A percentile compares a stretch with the other conserved stretches of the same genome.
These are phyloP conservation scores for Flexamia atlantica DNA, from an alignment of 2,888 invertebrate genomes.

Conservation along the genomic window DNA sequence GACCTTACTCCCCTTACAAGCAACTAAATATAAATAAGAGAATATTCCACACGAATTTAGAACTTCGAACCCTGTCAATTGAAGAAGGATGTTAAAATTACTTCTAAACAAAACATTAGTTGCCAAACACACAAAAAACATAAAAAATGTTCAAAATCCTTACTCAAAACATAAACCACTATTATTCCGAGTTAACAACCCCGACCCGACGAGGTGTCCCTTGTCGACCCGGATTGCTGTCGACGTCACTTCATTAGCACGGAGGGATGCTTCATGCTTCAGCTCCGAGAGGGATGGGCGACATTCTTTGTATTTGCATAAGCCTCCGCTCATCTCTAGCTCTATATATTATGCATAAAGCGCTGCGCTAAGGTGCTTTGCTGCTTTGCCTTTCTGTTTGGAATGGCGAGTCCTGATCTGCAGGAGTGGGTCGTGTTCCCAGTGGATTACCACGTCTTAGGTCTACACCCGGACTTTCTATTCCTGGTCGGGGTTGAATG, in stretches of 20 bases:
- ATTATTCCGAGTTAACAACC: neutral
- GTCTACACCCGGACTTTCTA: no score
- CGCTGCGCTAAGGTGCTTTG: constrained; percentile 59
- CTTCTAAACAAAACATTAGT: no score
- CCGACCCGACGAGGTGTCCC: neutral
- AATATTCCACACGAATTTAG: no score
- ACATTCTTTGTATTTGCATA: constrained; percentile 63
- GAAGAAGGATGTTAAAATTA: no score
- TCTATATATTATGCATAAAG: constrained; percentile 65
- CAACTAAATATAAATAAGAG: no score
- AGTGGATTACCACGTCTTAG: constrained; percentile 22
- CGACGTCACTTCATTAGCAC: constrained; percentile 48
- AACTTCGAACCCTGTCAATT: no score
- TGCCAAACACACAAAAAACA: no score
- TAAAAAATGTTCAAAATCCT: no score
- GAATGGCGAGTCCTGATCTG: constrained; percentile 23
- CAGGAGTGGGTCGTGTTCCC: constrained; percentile 41
- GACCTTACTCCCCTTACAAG: no score
- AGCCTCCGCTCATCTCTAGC: constrained; percentile 52
- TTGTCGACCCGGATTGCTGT: constrained; percentile 40
- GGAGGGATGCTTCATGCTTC: no score
- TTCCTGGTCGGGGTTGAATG: no score
- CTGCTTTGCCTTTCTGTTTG: constrained; percentile 45
- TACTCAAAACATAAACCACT: no score
- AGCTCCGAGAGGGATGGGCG: constrained; percentile 42